Conservation (phyloP, 2,113 vertebrate genomes). For the Cercocebus atys region DNA sequence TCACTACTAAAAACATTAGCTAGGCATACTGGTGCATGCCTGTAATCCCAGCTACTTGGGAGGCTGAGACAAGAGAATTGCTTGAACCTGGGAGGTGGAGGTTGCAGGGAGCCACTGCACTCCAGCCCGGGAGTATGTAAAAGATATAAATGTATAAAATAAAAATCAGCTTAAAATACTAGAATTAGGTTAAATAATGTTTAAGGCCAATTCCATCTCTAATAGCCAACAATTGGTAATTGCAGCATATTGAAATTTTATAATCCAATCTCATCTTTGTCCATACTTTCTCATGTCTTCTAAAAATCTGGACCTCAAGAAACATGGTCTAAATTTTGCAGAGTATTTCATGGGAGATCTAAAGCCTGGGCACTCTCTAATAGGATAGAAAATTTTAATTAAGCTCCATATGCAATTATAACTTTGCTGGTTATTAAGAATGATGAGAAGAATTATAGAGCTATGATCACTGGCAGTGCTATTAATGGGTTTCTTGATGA, state of each 20-base stretch:
- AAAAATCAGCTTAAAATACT: constrained; percentile 8
- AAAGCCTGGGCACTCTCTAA: constrained; percentile 65
- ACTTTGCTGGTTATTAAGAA: constrained; percentile 73
- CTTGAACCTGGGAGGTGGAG: too few species aligned
- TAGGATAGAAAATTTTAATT: constrained; percentile 76
- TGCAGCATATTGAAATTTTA: constrained; percentile 18
- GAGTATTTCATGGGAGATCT: constrained; percentile 32
- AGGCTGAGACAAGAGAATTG: too few species aligned
- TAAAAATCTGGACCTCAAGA: constrained; percentile 42
- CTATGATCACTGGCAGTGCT: constrained; percentile 57
- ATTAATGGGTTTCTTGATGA: constrained; percentile 72
- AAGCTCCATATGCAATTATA: constrained; percentile 74
- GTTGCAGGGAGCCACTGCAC: too few species aligned
- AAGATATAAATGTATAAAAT: background rate
- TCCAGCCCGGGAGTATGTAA: background rate
- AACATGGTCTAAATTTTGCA: constrained; percentile 66
- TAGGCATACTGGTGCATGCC: too few species aligned
- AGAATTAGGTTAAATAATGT: constrained; percentile 2
- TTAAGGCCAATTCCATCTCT: background rate
- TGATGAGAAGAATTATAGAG: constrained; percentile 75
- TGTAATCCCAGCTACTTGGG: too few species aligned
- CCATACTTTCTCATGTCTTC: background rate
- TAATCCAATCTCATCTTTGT: background rate
- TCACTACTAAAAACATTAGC: too few species aligned
- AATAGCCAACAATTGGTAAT: constrained; percentile 2